Percentiles rank a stretch among this genome's conserved stretches.
These are phyloP conservation scores for Meloidogyne floridensis DNA, from an alignment of 1,140 invertebrate species.

Conservation along the genomic window DNA sequence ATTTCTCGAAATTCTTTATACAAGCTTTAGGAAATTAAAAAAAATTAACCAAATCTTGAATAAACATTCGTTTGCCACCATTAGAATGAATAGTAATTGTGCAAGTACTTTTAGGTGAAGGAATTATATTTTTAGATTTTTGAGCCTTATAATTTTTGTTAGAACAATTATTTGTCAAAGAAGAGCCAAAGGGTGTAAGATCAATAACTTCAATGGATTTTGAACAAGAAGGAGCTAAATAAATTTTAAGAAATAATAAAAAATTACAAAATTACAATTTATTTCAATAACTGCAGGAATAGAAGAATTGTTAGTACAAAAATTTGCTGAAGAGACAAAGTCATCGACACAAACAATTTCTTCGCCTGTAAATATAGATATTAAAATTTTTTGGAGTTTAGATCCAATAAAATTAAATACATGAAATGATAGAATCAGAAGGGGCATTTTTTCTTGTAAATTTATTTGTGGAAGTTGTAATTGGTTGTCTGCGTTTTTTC, in stretches of 20 bases:
- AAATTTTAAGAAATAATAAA: neutral
- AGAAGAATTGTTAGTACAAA: neutral
- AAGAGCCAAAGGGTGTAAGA: neutral
- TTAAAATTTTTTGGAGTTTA: neutral
- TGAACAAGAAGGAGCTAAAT: conserved; percentile 8
- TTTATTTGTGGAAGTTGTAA: neutral
- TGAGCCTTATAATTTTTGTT: neutral
- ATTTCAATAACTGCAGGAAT: neutral
- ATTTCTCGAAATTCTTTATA: too few species aligned
- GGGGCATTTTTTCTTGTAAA: neutral
- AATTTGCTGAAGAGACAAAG: neutral
- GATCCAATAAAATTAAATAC: neutral
- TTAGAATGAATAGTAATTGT: conserved; percentile 23
- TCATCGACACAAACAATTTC: conserved; percentile 7
- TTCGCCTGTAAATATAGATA: neutral
- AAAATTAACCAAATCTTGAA: conserved; percentile 26
- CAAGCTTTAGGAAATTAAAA: neutral
- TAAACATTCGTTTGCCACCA: neutral
- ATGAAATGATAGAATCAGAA: neutral
- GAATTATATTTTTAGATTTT: neutral
- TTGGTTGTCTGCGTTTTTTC: neutral
- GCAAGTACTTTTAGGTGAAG: neutral
- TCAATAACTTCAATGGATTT: neutral
- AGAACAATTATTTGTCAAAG: neutral
- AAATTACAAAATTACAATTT: neutral